Conservation (phyloP, 2,888 invertebrate genomes). For the Panorpa germanica region DNA sequence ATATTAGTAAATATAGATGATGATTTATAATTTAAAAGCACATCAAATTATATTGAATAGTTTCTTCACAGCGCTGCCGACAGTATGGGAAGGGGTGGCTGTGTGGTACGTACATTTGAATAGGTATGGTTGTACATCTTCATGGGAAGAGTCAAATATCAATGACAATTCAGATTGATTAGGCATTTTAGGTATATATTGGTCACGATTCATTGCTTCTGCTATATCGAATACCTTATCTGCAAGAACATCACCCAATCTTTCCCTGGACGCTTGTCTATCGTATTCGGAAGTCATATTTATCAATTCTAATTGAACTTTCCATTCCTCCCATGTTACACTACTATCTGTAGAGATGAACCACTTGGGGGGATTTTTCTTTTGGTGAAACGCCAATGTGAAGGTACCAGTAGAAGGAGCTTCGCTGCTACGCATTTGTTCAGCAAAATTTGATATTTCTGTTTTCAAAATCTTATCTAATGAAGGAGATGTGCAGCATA, state of each 20-base stretch:
- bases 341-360: too few relatives aligned
- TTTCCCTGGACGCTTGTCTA: conserved; percentile 70
- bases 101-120: conserved; percentile 80
- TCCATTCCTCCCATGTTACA: conserved; percentile 99
- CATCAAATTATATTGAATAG: conserved; percentile 55
- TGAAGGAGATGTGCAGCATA: conserved; percentile 73
- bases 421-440: conserved; percentile 53
- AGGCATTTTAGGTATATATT: conserved; percentile 93
- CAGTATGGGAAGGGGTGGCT: conserved; percentile 59
- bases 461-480: conserved; percentile 52
- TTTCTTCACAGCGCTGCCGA: conserved; percentile 79
- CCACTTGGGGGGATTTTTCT: too few relatives aligned
- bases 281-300: conserved; percentile 75
- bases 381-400: conserved; percentile 88
- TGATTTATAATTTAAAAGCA: not conserved
- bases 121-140: conserved; percentile 91
- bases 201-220: conserved; percentile 87
- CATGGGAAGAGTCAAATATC: conserved; percentile 84
- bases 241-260: conserved; percentile 68
- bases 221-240: conserved; percentile 91
- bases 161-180: conserved; percentile 79
- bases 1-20: conserved; percentile 1
- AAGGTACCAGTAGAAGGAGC: conserved; percentile 66
- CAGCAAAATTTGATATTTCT: conserved; percentile 62
- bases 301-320: conserved; percentile 75